Percentiles rank a stretch among this genome's conserved stretches.
Conservation (phyloP, 2,888 invertebrate species). For the Ditula angustiorana region DNA sequence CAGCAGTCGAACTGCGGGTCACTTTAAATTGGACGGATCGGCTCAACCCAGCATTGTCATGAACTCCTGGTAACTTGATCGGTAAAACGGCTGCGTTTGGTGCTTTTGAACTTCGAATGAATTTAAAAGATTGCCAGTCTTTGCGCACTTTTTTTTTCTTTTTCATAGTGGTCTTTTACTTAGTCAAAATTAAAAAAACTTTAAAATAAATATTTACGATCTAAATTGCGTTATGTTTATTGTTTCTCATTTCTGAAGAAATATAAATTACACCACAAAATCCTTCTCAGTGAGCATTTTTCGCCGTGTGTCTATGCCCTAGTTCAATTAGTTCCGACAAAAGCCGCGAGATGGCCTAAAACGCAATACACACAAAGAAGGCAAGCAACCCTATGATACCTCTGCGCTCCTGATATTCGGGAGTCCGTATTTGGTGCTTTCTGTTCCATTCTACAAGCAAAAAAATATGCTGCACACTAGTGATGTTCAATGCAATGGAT, state of each 20-base stretch:
- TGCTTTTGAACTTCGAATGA: conserved; percentile 26
- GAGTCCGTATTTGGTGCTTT: conserved; percentile 78
- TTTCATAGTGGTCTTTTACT: neutral
- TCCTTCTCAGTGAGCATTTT: neutral
- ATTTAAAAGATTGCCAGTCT: neutral
- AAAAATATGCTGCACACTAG: conserved; percentile 2
- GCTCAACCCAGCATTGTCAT: conserved; percentile 59
- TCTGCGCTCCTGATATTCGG: conserved; percentile 72
- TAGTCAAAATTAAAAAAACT: too few species aligned
- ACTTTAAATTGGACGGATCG: conserved; percentile 57
- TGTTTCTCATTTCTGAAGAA: too few species aligned
- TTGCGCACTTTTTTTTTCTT: neutral
- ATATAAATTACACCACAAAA: too few species aligned
- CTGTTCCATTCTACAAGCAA: conserved; percentile 47
- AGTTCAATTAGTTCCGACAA: conserved; percentile 7
- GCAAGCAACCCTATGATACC: conserved; percentile 48
- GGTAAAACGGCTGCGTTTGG: conserved; percentile 56
- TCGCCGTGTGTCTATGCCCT: neutral
- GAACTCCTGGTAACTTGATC: conserved; percentile 70
- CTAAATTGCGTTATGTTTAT: too few species aligned
- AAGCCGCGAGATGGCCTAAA: conserved; percentile 58
- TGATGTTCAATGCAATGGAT: neutral
- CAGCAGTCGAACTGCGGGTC: conserved; percentile 57
- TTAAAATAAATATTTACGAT: too few species aligned
- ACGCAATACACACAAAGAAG: conserved; percentile 37